Evolutionary conservation across 2,888 invertebrate species (phyloP), one percentile per base, ranked within the genome.

Genomic region (Cryptus armator): DNA sequence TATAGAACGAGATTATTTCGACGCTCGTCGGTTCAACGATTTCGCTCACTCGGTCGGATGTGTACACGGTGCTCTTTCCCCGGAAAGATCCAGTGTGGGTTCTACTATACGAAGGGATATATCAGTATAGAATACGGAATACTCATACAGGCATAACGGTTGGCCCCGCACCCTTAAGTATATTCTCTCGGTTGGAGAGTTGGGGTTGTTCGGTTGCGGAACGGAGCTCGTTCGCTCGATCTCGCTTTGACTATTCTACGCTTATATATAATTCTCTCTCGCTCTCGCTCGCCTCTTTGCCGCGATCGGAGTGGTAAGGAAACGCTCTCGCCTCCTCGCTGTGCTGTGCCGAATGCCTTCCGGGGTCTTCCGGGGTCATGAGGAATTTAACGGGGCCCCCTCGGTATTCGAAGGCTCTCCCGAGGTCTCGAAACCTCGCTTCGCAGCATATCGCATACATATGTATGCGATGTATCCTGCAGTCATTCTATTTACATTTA

Each of bases 1-100:
- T 90, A 92, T 93, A 93, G 93, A 92, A 90, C 90, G 90, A 89
- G 89, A 91, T 92, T 92, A 92, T 92, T 92, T 91, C 90, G 90
- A 89, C 87, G 86, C 84, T 86, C 86, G 86, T 80, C 81, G 70
- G 77, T 82, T 59, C 48, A 79, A 75, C 83, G 82, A 72, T 79
- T 83, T 68, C 81, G 82, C 68, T 67, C 80, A 44, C 81, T 88
- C 59, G 76, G 85, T 37, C 37, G 37, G 37, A 9, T 87, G 80
- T 56, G n/a, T 70, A 59, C 71, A 48, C 29, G 19, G 64, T 24
- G 68, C 71, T 71, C 51, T 29, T 46, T 46, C 71, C 32, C 64
- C 62, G 71, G 64, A 64, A 79, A 79, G 53, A 32, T 53, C 16
- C 67, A 5, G 51, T 64, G 51, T 19, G 75, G 64, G 48, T 79